These are phyloP conservation scores for Vanessa cardui DNA, from an alignment of 2,888 invertebrate genomes.

Conservation along the genomic window DNA sequence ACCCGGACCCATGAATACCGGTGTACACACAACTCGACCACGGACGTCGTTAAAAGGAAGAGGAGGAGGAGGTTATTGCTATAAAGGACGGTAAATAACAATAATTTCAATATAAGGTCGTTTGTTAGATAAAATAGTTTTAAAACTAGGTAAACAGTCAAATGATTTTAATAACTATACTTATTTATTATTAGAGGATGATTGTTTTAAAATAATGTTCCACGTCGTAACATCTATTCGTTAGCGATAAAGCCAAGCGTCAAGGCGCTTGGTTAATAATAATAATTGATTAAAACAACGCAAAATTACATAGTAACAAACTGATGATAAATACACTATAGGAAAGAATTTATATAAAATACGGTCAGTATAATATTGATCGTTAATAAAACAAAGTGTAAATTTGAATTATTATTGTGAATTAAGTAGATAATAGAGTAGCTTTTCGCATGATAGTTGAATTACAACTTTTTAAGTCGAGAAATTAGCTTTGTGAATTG, in stretches of 20 bases:
- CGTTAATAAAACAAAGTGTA: not conserved
- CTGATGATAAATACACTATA: not conserved
- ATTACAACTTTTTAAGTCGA: no score
- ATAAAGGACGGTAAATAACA: not conserved
- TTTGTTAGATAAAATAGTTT: not conserved
- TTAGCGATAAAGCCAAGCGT: conserved; percentile 16
- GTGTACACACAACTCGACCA: no score
- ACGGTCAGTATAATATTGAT: no score
- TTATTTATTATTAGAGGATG: conserved; percentile 10
- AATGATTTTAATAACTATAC: conserved; percentile 14
- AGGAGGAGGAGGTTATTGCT: no score
- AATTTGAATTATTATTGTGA: no score
- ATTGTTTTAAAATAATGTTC: conserved; percentile 16
- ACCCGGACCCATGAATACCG: no score
- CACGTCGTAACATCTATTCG: conserved; percentile 30
- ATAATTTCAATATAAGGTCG: not conserved
- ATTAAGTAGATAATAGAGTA: no score
- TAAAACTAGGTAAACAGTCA: not conserved
- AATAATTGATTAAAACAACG: conserved; percentile 24
- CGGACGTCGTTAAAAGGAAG: no score
- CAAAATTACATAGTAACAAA: conserved; percentile 17
- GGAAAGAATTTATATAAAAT: no score
- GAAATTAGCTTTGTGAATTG: no score
- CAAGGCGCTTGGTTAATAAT: conserved; percentile 31
- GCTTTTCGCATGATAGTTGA: no score